Percentiles rank a stretch among this genome's conserved stretches.
phyloP scores from a whole-genome alignment of 2,888 invertebrate genomes.

The Phyllotreta cruciferae region DNA sequence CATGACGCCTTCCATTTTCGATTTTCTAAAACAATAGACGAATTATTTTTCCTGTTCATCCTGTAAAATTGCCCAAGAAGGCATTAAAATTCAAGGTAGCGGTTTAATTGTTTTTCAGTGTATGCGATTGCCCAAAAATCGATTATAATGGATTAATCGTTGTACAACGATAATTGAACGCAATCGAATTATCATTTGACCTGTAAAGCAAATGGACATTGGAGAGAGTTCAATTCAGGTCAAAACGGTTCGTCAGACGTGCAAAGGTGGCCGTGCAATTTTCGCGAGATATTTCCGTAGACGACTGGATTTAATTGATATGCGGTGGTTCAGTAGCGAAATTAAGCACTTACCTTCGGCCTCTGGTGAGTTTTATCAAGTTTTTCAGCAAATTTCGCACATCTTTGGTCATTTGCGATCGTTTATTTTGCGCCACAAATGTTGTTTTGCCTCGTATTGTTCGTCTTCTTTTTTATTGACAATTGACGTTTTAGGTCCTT shows the following conservation, averaged over 20 bases:
- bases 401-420: slow-evolving; percentile 14
- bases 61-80: not conserved
- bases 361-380: slow-evolving; percentile 39
- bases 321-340: slow-evolving; percentile 35
- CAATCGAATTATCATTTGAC: no score
- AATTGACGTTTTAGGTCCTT: slow-evolving; percentile 58
- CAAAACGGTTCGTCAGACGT: not conserved
- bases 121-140: no score
- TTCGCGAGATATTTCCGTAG: not conserved
- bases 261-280: slow-evolving; percentile 6
- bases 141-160: no score
- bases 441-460: slow-evolving; percentile 1
- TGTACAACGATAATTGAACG: no score
- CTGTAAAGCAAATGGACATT: no score
- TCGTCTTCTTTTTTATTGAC: slow-evolving; percentile 5
- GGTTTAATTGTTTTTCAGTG: no score
- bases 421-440: not conserved
- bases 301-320: slow-evolving; percentile 21
- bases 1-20: slow-evolving; percentile 52
- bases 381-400: slow-evolving; percentile 21
- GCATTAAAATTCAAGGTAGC: no score
- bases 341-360: slow-evolving; percentile 44
- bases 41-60: not conserved
- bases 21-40: slow-evolving; percentile 4
- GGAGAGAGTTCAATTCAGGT: not conserved